Evolutionary conservation across 2,888 invertebrate species (phyloP), one percentile per base, ranked within the genome.

Genomic region (Drosophila limbata): DNA sequence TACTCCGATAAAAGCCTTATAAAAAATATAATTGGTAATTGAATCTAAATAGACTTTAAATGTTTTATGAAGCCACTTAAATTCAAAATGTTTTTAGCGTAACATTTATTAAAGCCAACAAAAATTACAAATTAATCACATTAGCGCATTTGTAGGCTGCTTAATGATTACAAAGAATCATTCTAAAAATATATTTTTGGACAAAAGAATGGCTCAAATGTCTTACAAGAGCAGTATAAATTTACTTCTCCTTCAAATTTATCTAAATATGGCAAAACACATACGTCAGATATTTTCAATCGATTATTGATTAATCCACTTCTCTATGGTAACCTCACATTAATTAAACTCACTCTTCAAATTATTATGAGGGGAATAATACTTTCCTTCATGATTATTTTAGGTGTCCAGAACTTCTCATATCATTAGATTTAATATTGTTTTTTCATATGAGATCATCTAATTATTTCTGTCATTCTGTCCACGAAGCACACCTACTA

Each of bases 21-120:
- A 42, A 51, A 52, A 39, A 60, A 60, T 56, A 56, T 52, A 39
- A 52, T 55, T 50, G 28, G 15, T 40, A 45, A 51, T 47, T 35
- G 33, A 44, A 45, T 28, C 19, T 35, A 15, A 44, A 51, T 40
- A 35, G 45, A 55, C 55, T 65, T 48, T 19, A 19, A 25, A 31
- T 59, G 42, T 37, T 39, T n/a, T 21, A 21, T 39, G 42, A 42
- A 62, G 35, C 33, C 60, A 13, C 28, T 15, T 11, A 44, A 45
- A 25, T 37, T 25, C 1, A 15, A 45, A 35, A 21, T 9, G 4
- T 19, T 48, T 6, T 19, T 9, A 8, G 15, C 10, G 13, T 25
- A 25, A 25, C 31, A 9, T 13, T 37, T 37, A 25, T 8, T 9
- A 35, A 35, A 50, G 50, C 33, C 19, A 35, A 35, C 13, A 17